phyloP scores from a whole-genome alignment of 64 coral and sea anemone genomes.

The Anthopleura sola region DNA sequence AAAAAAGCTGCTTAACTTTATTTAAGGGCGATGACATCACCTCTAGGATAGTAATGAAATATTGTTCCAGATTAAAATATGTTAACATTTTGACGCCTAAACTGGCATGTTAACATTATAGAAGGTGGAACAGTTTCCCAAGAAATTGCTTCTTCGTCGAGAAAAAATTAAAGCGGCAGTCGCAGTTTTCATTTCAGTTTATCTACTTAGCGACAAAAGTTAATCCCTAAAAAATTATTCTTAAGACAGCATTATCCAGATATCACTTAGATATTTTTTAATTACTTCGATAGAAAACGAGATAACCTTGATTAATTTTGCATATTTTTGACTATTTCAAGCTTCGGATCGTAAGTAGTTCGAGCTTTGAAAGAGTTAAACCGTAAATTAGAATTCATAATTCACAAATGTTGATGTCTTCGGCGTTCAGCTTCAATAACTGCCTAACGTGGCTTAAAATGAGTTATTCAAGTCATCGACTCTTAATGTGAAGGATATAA shows the following conservation, averaged over 20 bases:
- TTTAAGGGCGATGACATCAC: too few species aligned
- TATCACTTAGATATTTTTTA: not conserved
- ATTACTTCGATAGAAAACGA: not conserved
- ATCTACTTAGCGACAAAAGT: not conserved
- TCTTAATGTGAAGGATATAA: not conserved
- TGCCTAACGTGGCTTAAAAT: not conserved
- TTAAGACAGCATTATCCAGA: not conserved
- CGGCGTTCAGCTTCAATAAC: too few species aligned
- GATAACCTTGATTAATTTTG: slow-evolving; percentile 4
- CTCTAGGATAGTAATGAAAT: too few species aligned
- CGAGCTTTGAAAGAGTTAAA: not conserved
- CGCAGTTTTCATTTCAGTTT: not conserved
- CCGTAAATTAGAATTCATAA: not conserved
- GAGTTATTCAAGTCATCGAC: not conserved
- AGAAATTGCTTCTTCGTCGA: too few species aligned
- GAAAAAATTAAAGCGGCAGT: too few species aligned
- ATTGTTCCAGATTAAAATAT: too few species aligned
- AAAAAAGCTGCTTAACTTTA: too few species aligned
- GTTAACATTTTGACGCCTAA: too few species aligned
- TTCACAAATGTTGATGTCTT: not conserved
- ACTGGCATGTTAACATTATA: too few species aligned
- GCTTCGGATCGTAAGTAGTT: not conserved
- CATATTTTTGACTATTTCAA: not conserved
- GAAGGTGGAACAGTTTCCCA: too few species aligned
- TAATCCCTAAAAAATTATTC: not conserved